A percentile compares a stretch with the other conserved stretches of the same genome.
Evolutionary conservation across 2,113 vertebrate species (phyloP).

Genomic region (Ginglymostoma cirratum): DNA sequence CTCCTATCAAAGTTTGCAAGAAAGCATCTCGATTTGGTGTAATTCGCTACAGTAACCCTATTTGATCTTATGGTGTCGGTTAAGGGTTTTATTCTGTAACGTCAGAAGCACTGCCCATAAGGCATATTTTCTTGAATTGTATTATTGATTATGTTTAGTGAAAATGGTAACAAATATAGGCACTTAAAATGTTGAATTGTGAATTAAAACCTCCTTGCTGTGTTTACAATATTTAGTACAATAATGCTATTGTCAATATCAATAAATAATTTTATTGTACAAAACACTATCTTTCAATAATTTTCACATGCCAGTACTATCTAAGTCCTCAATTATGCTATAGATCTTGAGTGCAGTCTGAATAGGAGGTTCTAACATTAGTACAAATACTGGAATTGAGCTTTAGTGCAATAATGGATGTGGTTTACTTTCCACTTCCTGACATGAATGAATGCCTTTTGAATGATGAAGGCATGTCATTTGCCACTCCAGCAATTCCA

Average conservation of each 20-base stretch:
- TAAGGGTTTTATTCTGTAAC: not conserved
- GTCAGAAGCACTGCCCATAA: not conserved
- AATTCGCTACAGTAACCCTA: not conserved
- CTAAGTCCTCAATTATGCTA: not conserved
- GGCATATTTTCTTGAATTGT: not conserved
- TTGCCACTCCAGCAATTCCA: not conserved
- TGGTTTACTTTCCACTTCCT: not conserved
- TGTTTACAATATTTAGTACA: not conserved
- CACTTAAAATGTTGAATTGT: not conserved
- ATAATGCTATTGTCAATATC: not conserved
- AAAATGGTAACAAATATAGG: not conserved
- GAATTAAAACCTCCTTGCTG: not conserved
- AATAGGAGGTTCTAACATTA: not conserved
- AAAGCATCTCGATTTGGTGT: not conserved
- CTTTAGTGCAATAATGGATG: not conserved
- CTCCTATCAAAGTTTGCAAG: not conserved
- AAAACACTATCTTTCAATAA: not conserved
- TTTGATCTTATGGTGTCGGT: not conserved
- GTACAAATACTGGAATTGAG: not conserved
- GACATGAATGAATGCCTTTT: constrained; percentile 4
- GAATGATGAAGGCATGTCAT: not conserved
- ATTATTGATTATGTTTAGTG: not conserved
- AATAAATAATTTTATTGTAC: not conserved
- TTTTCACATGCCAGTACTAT: not conserved
- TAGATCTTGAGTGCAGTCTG: not conserved